Base-by-base conservation (phyloP, 2,888 invertebrate genomes). In the Chymomyza caudatula region DNA sequence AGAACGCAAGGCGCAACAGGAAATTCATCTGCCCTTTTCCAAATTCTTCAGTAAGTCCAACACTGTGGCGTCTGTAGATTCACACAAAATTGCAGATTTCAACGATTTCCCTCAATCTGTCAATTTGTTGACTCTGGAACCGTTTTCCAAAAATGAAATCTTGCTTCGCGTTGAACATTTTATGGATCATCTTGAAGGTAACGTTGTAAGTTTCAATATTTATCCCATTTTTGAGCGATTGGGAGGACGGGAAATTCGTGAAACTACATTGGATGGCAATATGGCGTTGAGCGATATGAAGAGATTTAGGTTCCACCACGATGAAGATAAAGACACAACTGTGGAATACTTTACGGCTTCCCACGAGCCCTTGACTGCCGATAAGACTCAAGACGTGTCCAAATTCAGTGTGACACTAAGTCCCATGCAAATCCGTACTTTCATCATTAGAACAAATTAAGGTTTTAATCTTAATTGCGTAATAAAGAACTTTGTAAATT, bases 121-220 rank as follows among this genome's bases (percentile, higher is more conserved):
- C 0, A 94, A 96, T 85, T 90, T 97, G 6, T 88, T 97, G 8
- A 96, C 96, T 0, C 85, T 96, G 42, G 97, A 97, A 79, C 95
- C 95, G 0, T 95, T 95, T 94, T 92, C 92, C 17, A 91, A 91
- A 0, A 88, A 90, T 0, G 91, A 92, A 20, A 78, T 95, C 13
- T 89, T 97, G 15, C 71, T 97, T 0, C 92, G 97, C 37, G 88
- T 97, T 0, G 97, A 97, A 81, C 96, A 97, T 87, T 92, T 94
- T 73, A 91, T 94, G 59, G 94, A 95, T 75, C 91, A 90, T 17
- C 89, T 90, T 0, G 96, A 96, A 61, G 75, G 79, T 1, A 66
- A 73, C n/a, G 71, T 69, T 0, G 72, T 87, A 0, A 86, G 73
- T 23, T 88, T 90, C 8, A 90, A 86, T 57, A 73, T 89, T 2